Evolutionary conservation across 2,888 invertebrate genomes (phyloP).

Genomic region (Cantharis rustica): DNA sequence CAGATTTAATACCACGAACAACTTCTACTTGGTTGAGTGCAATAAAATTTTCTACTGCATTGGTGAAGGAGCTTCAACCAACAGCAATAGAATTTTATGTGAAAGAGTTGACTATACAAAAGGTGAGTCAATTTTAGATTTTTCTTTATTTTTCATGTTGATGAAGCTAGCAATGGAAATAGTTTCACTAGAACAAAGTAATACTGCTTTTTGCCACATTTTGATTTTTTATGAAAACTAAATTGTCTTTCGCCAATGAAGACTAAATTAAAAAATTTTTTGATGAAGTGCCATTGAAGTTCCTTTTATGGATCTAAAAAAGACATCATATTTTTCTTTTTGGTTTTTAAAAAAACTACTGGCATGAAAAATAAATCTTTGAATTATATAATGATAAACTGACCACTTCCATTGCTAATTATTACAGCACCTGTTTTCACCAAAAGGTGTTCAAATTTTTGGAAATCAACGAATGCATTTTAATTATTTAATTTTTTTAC

Average conservation of each 20-base stretch:
- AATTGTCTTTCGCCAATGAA: too few species aligned
- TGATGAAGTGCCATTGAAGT: too few species aligned
- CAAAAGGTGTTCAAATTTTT: neutral
- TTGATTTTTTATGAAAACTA: too few species aligned
- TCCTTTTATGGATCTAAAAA: too few species aligned
- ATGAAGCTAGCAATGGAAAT: neutral
- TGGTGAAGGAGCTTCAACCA: slow-evolving; percentile 59
- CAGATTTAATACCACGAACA: slow-evolving; percentile 64
- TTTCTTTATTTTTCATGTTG: neutral
- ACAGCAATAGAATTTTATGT: slow-evolving; percentile 59
- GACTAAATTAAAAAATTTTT: too few species aligned
- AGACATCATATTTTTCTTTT: too few species aligned
- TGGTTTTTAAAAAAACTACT: too few species aligned
- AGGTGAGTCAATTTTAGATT: slow-evolving; percentile 40
- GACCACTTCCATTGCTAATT: neutral
- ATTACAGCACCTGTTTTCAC: neutral
- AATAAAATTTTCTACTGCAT: slow-evolving; percentile 56
- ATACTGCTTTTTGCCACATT: too few species aligned
- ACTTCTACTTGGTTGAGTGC: slow-evolving; percentile 62
- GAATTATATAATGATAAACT: too few species aligned
- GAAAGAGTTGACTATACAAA: slow-evolving; percentile 56
- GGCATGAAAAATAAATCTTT: too few species aligned
- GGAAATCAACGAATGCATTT: neutral
- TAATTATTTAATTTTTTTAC: slow-evolving; percentile 31
- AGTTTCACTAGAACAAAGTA: too few species aligned